These are phyloP conservation scores for Brachyrhaphis roseni DNA, from an alignment of 2,797 vertebrate species.

Conservation along the genomic window DNA sequence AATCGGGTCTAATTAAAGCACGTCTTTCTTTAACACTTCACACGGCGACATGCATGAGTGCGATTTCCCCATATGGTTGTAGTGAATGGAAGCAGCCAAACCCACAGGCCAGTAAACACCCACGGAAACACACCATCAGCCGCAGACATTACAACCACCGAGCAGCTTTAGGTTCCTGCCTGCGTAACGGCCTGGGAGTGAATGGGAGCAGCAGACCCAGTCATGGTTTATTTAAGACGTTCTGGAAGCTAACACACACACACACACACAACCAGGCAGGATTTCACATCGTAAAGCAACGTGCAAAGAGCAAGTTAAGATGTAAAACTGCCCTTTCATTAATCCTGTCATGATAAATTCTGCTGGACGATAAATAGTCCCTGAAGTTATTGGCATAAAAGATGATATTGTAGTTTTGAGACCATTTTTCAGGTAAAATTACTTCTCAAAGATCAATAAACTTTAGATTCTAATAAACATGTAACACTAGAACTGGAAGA, in stretches of 20 bases:
- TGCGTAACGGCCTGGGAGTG: not conserved
- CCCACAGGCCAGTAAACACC: conserved; percentile 48
- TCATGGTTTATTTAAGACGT: conserved; percentile 4
- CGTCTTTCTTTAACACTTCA: conserved; percentile 3
- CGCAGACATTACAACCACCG: conserved; percentile 38
- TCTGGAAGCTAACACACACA: not conserved
- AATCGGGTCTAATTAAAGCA: conserved; percentile 10
- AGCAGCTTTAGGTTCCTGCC: conserved; percentile 13
- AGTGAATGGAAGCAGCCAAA: conserved; percentile 37
- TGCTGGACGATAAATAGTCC: too few relatives aligned
- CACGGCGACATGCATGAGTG: conserved; percentile 33
- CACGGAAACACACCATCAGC: conserved; percentile 32
- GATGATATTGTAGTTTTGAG: too few relatives aligned
- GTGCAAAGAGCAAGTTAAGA: not conserved
- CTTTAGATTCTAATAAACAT: too few relatives aligned
- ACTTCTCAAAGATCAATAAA: too few relatives aligned
- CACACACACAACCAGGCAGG: not conserved
- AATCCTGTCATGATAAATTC: too few relatives aligned
- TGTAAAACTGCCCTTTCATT: too few relatives aligned
- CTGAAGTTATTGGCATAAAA: too few relatives aligned
- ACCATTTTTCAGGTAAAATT: too few relatives aligned
- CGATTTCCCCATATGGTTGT: conserved; percentile 31
- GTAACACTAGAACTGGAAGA: too few relatives aligned
- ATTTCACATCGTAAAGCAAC: not conserved
- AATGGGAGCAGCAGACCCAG: not conserved